A percentile compares a stretch with the other conserved stretches of the same genome.
These are phyloP conservation scores for Noctua fimbriata DNA, from an alignment of 2,888 invertebrate genomes.

Conservation along the genomic window DNA sequence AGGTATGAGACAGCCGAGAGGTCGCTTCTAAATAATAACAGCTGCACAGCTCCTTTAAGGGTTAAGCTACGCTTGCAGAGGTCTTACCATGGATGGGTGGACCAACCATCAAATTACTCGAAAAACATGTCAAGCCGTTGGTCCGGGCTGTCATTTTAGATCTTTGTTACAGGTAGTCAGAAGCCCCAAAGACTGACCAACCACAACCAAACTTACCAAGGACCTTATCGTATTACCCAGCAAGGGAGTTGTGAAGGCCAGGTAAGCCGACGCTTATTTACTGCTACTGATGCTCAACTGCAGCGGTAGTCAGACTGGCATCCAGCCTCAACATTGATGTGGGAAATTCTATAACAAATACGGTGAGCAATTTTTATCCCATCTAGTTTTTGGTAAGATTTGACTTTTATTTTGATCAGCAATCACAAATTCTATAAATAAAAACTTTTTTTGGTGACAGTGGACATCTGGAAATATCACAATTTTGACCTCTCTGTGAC, in stretches of 20 bases:
- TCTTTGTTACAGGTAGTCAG: neutral
- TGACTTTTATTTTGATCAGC: neutral
- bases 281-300: neutral
- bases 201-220: neutral
- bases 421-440: neutral
- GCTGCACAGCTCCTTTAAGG: neutral
- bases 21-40: neutral
- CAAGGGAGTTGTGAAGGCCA: neutral
- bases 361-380: neutral
- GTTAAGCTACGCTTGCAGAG: neutral
- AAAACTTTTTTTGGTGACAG: neutral
- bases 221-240: neutral
- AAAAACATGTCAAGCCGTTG: neutral
- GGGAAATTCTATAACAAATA: neutral
- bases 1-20: neutral
- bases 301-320: neutral
- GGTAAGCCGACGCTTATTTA: neutral
- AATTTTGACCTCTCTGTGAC: slow-evolving; percentile 2
- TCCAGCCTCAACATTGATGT: neutral
- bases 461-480: neutral
- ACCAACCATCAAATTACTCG: neutral
- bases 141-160: neutral
- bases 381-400: neutral
- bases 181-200: neutral
- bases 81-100: neutral